Percentiles rank a stretch among this genome's conserved stretches.
These are phyloP conservation scores for Dynastes tityus DNA, from an alignment of 2,888 invertebrate genomes.

Conservation along the genomic window DNA sequence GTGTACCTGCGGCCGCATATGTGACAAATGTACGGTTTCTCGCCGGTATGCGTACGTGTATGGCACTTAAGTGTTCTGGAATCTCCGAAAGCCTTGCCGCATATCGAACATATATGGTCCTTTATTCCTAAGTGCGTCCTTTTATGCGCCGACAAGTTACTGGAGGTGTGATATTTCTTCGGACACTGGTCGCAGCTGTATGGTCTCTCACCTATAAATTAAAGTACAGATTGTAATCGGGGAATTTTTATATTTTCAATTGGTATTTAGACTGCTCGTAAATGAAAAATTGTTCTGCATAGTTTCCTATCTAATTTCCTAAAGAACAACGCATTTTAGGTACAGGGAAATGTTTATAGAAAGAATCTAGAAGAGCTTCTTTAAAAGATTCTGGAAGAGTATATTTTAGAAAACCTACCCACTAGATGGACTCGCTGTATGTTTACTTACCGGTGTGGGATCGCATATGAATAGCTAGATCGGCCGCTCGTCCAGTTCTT, in stretches of 20 bases:
- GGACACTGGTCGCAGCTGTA: constrained; percentile 65
- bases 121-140: constrained; percentile 65
- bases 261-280: too few relatives aligned
- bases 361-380: too few relatives aligned
- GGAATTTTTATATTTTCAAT: too few relatives aligned
- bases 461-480: constrained; percentile 66
- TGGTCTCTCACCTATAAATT: constrained; percentile 64
- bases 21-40: constrained; percentile 66
- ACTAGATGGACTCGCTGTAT: not conserved
- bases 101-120: constrained; percentile 65
- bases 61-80: constrained; percentile 65
- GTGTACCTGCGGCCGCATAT: constrained; percentile 65
- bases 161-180: constrained; percentile 67
- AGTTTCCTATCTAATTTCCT: too few relatives aligned
- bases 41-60: constrained; percentile 66
- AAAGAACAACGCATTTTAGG: too few relatives aligned
- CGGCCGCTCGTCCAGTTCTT: constrained; percentile 64
- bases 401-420: not conserved
- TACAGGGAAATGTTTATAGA: too few relatives aligned
- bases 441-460: constrained; percentile 64
- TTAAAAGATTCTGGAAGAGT: too few relatives aligned
- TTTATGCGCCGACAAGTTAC: constrained; percentile 67
- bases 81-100: constrained; percentile 66
- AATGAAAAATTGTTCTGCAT: too few relatives aligned
- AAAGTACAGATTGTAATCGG: constrained; percentile 39